Conservation (phyloP, 2,797 vertebrate species). For the Danio jaintianensis region DNA sequence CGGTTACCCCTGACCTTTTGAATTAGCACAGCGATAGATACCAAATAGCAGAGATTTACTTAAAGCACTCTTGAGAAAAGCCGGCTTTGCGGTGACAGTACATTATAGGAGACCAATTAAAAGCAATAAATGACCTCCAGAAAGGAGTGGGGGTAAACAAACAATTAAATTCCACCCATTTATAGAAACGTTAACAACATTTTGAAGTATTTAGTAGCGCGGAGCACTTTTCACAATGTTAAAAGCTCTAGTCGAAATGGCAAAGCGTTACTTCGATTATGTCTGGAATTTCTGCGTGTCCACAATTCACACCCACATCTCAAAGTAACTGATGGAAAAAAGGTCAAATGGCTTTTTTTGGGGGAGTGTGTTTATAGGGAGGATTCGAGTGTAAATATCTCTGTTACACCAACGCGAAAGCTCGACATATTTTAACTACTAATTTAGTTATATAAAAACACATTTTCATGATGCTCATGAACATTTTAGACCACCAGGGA, state of each 20-base stretch:
- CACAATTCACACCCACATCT: slow-evolving; percentile 42
- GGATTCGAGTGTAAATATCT: slow-evolving; percentile 25
- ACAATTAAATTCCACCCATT: slow-evolving; percentile 35
- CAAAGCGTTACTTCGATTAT: slow-evolving; percentile 33
- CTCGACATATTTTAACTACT: slow-evolving; percentile 65
- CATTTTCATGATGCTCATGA: slow-evolving; percentile 60
- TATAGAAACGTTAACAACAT: slow-evolving; percentile 40
- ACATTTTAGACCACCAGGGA: slow-evolving; percentile 51
- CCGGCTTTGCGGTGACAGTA: slow-evolving; percentile 33
- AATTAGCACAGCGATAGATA: slow-evolving; percentile 58
- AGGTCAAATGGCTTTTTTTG: slow-evolving; percentile 37
- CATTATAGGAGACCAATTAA: slow-evolving; percentile 40
- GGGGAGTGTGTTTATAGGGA: neutral
- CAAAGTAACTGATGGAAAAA: slow-evolving; percentile 45
- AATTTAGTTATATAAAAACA: slow-evolving; percentile 66
- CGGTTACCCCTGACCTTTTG: slow-evolving; percentile 48
- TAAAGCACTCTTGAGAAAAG: slow-evolving; percentile 47
- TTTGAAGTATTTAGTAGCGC: slow-evolving; percentile 27
- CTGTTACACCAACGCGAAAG: slow-evolving; percentile 5
- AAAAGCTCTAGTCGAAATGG: slow-evolving; percentile 33
- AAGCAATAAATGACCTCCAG: slow-evolving; percentile 42
- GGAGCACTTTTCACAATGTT: neutral
- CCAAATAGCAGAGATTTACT: slow-evolving; percentile 54
- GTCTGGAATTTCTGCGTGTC: slow-evolving; percentile 50
- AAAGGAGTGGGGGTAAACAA: slow-evolving; percentile 34